Conservation (phyloP, 2,113 vertebrate genomes). For the Periophthalmus modestus region DNA sequence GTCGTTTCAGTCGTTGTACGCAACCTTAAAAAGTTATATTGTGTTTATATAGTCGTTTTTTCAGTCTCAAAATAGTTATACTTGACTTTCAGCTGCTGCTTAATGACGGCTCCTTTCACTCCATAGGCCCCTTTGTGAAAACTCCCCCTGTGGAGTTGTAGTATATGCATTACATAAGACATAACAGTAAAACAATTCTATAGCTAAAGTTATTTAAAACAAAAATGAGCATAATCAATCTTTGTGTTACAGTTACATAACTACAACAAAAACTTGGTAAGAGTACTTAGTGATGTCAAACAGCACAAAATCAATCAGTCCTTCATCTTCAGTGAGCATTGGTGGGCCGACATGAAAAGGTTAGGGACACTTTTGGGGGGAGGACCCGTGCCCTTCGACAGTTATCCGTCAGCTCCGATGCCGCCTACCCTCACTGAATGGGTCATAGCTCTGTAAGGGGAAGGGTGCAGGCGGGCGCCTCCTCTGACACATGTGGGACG, state of each 20-base stretch:
- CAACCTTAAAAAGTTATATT: no score
- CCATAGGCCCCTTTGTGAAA: no score
- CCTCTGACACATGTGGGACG: slow-evolving; percentile 75
- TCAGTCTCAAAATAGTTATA: no score
- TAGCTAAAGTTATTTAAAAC: background rate
- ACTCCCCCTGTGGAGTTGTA: no score
- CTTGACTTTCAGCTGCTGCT: no score
- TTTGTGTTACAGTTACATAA: background rate
- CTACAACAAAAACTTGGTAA: background rate
- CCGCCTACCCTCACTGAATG: slow-evolving; percentile 28
- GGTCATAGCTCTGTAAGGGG: slow-evolving; percentile 28
- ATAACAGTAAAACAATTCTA: no score
- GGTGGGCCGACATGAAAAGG: background rate
- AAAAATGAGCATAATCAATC: background rate
- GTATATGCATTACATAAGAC: no score
- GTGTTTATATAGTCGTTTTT: no score
- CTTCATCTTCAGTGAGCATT: background rate
- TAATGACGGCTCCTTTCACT: no score
- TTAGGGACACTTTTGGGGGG: slow-evolving; percentile 20
- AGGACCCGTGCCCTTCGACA: slow-evolving; percentile 53
- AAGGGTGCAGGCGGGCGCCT: slow-evolving; percentile 43
- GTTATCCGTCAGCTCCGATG: slow-evolving; percentile 70
- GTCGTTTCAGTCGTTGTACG: no score
- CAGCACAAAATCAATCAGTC: slow-evolving; percentile 6
- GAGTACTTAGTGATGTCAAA: background rate